phyloP scores from a whole-genome alignment of 2,888 invertebrate species.

The Erebia epiphron region DNA sequence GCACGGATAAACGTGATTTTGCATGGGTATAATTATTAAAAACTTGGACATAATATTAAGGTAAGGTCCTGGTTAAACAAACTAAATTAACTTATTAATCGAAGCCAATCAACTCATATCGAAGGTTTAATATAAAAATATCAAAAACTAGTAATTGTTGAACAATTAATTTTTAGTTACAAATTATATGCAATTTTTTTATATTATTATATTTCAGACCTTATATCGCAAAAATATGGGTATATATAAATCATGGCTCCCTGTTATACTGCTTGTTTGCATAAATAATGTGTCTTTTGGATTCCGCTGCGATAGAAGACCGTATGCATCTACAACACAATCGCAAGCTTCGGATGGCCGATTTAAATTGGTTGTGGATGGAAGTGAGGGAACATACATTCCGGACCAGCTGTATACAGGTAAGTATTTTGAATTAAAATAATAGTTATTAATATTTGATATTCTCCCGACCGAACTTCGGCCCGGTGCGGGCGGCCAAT shows the following conservation, averaged over 20 bases:
- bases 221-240: background rate
- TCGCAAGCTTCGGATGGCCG: slow-evolving; percentile 68
- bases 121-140: too few species aligned
- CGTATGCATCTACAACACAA: slow-evolving; percentile 64
- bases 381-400: slow-evolving; percentile 60
- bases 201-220: background rate
- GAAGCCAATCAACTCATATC: too few species aligned
- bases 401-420: slow-evolving; percentile 72
- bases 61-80: too few species aligned
- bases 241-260: background rate
- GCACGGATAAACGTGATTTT: too few species aligned
- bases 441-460: too few species aligned
- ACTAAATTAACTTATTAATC: too few species aligned
- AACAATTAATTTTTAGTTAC: background rate
- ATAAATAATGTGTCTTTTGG: slow-evolving; percentile 25
- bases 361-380: slow-evolving; percentile 57
- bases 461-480: too few species aligned
- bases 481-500: too few species aligned
- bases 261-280: background rate
- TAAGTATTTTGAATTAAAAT: slow-evolving; percentile 36
- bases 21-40: too few species aligned
- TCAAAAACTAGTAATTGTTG: background rate
- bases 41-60: too few species aligned
- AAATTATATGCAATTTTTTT: background rate
- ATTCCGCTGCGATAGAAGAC: slow-evolving; percentile 69